A percentile compares a stretch with the other conserved stretches of the same genome.
Evolutionary conservation across 2,113 vertebrate species (phyloP).

Genomic region (Leptocoma aspasia): DNA sequence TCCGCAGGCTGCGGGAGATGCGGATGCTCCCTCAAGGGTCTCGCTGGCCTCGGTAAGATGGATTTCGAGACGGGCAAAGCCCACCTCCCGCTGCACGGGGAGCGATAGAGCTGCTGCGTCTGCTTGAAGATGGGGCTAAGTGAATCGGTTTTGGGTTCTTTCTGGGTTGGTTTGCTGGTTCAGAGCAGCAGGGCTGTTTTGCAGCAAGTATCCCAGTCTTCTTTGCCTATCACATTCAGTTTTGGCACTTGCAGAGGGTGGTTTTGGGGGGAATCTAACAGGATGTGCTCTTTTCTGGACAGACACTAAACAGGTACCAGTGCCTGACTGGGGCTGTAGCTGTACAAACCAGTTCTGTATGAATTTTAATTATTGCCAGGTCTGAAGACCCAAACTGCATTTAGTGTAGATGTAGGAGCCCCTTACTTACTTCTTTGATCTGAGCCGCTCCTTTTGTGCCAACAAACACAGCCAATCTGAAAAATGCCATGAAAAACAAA

Average conservation of each 20-base stretch:
- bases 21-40: neutral
- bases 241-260: neutral
- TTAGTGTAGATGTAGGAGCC: neutral
- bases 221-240: neutral
- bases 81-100: neutral
- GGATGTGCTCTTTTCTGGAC: neutral
- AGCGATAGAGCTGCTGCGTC: fast-evolving
- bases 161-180: neutral
- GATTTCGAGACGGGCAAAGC: neutral
- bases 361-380: neutral
- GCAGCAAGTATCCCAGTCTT: neutral
- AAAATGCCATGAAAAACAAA: neutral
- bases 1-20: neutral
- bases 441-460: neutral
- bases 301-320: neutral
- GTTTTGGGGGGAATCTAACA: neutral
- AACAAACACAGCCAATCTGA: neutral
- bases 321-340: fast-evolving
- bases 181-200: neutral
- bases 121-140: neutral
- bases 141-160: neutral
- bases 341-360: neutral
- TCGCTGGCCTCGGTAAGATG: neutral
- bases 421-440: neutral
- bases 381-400: neutral